phyloP scores from a whole-genome alignment of 1,140 invertebrate genomes.

The Drosophila bocqueti region DNA sequence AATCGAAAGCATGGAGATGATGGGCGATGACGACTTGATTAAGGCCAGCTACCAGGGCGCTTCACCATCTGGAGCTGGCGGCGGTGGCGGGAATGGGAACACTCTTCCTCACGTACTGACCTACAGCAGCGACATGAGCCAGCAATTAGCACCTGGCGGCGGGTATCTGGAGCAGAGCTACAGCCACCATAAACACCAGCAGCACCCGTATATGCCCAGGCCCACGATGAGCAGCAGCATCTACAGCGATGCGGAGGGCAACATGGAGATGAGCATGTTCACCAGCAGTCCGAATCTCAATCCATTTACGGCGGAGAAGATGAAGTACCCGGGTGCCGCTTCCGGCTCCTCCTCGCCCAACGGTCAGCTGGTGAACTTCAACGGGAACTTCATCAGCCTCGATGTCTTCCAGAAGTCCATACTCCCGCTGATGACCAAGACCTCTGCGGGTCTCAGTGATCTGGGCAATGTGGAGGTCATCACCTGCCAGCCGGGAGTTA shows the following conservation, averaged over 20 bases:
- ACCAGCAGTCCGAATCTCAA: slow-evolving; percentile 28
- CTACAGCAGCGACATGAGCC: slow-evolving; percentile 75
- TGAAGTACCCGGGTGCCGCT: slow-evolving; percentile 25
- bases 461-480: slow-evolving; percentile 83
- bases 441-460: slow-evolving; percentile 28
- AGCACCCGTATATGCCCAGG: slow-evolving; percentile 53
- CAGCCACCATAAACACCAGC: slow-evolving; percentile 37
- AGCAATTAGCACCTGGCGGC: slow-evolving; percentile 72
- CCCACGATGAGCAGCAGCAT: slow-evolving; percentile 64
- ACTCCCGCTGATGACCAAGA: slow-evolving; percentile 69
- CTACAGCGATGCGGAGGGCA: slow-evolving; percentile 62
- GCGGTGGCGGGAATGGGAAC: slow-evolving; percentile 33
- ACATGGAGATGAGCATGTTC: slow-evolving; percentile 67
- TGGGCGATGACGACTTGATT: slow-evolving; percentile 60
- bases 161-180: slow-evolving; percentile 68
- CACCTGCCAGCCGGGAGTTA: slow-evolving; percentile 85
- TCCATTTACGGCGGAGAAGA: slow-evolving; percentile 14
- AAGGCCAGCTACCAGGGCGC: slow-evolving; percentile 51
- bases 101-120: slow-evolving; percentile 69
- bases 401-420: slow-evolving; percentile 81
- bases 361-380: slow-evolving; percentile 74
- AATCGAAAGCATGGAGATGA: slow-evolving; percentile 81
- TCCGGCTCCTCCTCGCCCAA: slow-evolving; percentile 6
- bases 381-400: slow-evolving; percentile 79
- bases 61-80: slow-evolving; percentile 3